These are phyloP conservation scores for Syncerus caffer DNA, from an alignment of 2,797 vertebrate species.

Conservation along the genomic window DNA sequence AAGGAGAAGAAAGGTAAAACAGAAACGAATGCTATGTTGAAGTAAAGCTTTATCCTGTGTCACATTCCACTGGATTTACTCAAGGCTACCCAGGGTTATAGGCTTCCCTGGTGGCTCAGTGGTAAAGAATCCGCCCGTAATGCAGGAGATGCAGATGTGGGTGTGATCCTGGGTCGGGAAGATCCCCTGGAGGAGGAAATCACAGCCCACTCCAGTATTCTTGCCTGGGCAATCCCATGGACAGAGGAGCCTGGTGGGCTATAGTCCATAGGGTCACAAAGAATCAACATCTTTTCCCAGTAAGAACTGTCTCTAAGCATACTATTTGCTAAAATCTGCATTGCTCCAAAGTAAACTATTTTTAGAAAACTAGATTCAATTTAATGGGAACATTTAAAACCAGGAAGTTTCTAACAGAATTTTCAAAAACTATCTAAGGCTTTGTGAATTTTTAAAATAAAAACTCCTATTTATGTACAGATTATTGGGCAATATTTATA, in stretches of 20 bases:
- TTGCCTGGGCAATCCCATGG: not conserved
- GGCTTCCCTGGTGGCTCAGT: not conserved
- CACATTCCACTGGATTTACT: not conserved
- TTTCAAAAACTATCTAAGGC: not conserved
- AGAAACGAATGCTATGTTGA: not conserved
- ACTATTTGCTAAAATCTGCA: not conserved
- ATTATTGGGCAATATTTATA: slow-evolving; percentile 14
- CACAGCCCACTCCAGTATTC: not conserved
- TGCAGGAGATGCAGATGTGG: not conserved
- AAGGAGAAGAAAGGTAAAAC: not conserved
- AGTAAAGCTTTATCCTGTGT: not conserved
- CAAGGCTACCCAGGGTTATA: not conserved
- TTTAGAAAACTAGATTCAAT: slow-evolving; percentile 44
- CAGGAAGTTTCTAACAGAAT: not conserved
- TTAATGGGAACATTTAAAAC: no score
- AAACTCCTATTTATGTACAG: not conserved
- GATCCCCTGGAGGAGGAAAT: not conserved
- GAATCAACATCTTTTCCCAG: not conserved
- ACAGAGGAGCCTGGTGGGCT: not conserved
- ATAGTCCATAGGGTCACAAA: not conserved
- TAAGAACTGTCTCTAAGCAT: not conserved
- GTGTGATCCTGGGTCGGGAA: not conserved
- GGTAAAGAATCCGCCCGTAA: not conserved
- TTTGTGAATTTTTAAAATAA: not conserved
- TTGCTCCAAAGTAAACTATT: not conserved